These are phyloP conservation scores for Cyaniris semiargus DNA, from an alignment of 2,888 invertebrate species.

Conservation along the genomic window DNA sequence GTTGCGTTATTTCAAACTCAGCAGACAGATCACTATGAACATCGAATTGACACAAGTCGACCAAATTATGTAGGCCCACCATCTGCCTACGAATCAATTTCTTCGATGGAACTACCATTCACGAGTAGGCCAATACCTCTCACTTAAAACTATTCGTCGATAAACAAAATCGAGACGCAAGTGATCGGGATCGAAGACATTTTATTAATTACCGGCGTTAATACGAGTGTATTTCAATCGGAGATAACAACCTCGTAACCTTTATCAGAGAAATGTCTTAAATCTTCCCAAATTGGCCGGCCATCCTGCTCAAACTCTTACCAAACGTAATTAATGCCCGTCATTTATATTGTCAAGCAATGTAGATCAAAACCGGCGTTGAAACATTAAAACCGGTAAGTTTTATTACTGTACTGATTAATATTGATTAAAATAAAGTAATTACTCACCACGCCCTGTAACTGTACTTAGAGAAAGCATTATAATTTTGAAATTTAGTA, in stretches of 20 bases:
- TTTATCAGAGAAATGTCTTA: slow-evolving; percentile 29
- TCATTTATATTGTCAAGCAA: slow-evolving; percentile 43
- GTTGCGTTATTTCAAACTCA: no score
- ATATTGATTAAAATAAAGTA: slow-evolving; percentile 35
- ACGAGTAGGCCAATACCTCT: no score
- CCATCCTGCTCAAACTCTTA: slow-evolving; percentile 33
- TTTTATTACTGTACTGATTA: slow-evolving; percentile 36
- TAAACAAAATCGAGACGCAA: neutral
- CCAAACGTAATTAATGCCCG: slow-evolving; percentile 39
- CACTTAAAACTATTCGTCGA: no score
- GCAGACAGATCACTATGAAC: no score
- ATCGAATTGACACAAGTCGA: no score
- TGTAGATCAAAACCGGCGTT: slow-evolving; percentile 39
- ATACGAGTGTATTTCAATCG: slow-evolving; percentile 17
- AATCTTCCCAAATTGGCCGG: slow-evolving; percentile 31
- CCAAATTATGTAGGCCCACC: no score
- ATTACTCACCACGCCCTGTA: slow-evolving; percentile 33
- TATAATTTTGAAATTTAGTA: neutral
- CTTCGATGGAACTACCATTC: no score
- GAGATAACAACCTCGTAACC: slow-evolving; percentile 16
- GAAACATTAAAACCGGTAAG: slow-evolving; percentile 31
- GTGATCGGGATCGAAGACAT: slow-evolving; percentile 10
- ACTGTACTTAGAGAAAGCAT: slow-evolving; percentile 20
- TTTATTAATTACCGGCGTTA: slow-evolving; percentile 24
- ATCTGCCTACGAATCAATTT: no score